Evolutionary conservation across 2,888 invertebrate species (phyloP).

Genomic region (Pristionchus exspectatus): DNA sequence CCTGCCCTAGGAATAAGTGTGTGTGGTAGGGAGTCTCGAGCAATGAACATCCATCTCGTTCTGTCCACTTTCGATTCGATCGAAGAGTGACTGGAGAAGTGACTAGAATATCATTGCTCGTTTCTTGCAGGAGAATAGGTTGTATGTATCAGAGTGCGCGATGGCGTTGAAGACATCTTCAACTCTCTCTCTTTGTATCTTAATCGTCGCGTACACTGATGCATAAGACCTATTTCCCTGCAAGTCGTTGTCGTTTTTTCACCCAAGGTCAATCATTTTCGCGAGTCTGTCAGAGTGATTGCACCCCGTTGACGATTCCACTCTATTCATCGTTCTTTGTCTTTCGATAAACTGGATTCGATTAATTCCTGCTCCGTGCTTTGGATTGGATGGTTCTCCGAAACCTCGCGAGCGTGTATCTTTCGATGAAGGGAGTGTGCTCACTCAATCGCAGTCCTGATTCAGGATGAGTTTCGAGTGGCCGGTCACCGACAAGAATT

Average conservation of each 20-base stretch:
- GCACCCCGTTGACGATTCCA: conserved; percentile 32
- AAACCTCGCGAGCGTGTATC: neutral
- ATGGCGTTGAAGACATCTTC: neutral
- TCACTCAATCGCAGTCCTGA: neutral
- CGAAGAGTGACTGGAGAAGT: too few species aligned
- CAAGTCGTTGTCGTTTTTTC: neutral
- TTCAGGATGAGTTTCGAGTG: neutral
- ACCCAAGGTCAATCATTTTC: neutral
- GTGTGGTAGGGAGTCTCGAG: conserved; percentile 10
- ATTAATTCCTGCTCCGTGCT: neutral
- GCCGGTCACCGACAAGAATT: neutral
- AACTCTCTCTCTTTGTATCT: neutral
- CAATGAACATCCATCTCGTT: neutral
- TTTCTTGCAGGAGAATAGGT: neutral
- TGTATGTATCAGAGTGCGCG: too few species aligned
- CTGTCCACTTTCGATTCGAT: neutral
- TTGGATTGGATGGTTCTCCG: neutral
- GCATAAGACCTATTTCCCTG: neutral
- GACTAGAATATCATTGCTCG: too few species aligned
- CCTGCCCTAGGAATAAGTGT: conserved; percentile 33
- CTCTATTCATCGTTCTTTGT: neutral
- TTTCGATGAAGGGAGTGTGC: neutral
- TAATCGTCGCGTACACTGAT: neutral
- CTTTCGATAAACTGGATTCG: conserved; percentile 10
- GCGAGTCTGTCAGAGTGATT: conserved; percentile 25